Evolutionary conservation across 2,888 invertebrate species (phyloP), one percentile per base, ranked within the genome.

Genomic region (Phragmatobia fuliginosa): DNA sequence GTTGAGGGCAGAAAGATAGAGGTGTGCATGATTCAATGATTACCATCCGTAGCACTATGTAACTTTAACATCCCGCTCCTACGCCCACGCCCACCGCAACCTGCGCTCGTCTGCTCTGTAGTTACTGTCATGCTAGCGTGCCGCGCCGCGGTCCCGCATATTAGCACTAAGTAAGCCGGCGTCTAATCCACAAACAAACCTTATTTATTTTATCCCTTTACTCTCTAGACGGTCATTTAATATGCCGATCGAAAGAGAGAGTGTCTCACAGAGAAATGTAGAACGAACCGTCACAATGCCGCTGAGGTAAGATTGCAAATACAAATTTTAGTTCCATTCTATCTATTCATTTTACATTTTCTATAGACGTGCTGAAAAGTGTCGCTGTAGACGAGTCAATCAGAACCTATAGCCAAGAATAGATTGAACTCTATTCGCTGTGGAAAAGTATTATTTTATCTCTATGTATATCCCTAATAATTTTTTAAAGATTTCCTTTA

Each of bases 1-100:
- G 99, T 99, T 97, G 99, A 99, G 98, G 99, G 99, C 97, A 98
- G 99, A 97, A 99, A 99, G 97, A 99, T 99, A 97, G 99, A 99
- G 99, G 99, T 99, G 98, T 98, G 98, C 98, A 98, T 98, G 98
- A 97, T 94, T 96, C 95, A 96, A 96, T 96, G 95, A 96, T 95
- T 95, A 94, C 94, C 94, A 94, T 95, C 94, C 91, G 94, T 94
- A 94, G 96, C 96, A 95, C 96, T 95, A 87, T 94, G 95, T 96
- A 96, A 96, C 96, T 96, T 96, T 96, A 96, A 96, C 96, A 96
- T 94, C 94, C 95, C 94, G 95, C 96, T 95, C 96, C 95, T 94
- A 89, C 92, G 93, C 92, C 95, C 95, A 92, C 66, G 91, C 91
- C 91, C 92, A 92, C 92, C 92, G 93, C 93, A 92, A 92, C 93